Base-by-base conservation (phyloP, 2,797 vertebrate species). In the Vultur gryphus region DNA sequence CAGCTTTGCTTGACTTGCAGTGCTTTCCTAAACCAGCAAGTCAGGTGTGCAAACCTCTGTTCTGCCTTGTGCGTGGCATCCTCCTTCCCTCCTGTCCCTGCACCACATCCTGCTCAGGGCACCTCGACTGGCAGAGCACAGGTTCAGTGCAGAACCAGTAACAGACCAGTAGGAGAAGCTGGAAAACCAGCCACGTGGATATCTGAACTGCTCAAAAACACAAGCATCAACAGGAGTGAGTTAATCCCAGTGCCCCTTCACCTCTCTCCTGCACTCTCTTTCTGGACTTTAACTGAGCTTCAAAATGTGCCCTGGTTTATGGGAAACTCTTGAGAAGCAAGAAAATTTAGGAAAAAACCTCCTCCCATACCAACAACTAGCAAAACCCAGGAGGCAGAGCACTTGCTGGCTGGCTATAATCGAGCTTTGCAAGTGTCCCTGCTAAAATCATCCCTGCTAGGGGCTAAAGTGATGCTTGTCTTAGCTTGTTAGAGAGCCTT, bases 401-500 rank as follows among this genome's bases (percentile, higher is more conserved):
- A 10, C n/a, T 95, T 84, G 43, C 51, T 71, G 75, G 31, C 66
- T 64, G 66, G 64, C 67, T 95, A 69, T 65, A 82, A 57, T 21
- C 12, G 4, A 62, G 62, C n/a, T 87, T 91, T 97, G 65, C 89
- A 93, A 93, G 52, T 83, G 67, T 59, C 76, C 23, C 17, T 65
- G 55, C 92, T 97, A 86, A 96, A 95, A 92, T 70, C 69, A 89
- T 55, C 65, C 39, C 69, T 94, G 86, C 94, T 93, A 80, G 93
- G 75, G 89, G 80, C 76, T 62, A 72, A 92, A 33, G 82, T 58
- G 95, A 77, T 92, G 66, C 83, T 96, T 96, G 97, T 95, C 94
- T 91, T 84, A 88, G 70, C 94, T 95, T 37, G 12, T 98, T 97
- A 98, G 92, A 88, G 91, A 94, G 31, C 43, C 52, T 78, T 43